Conservation (phyloP, 2,113 vertebrate genomes). For the Rhombomys opimus region DNA sequence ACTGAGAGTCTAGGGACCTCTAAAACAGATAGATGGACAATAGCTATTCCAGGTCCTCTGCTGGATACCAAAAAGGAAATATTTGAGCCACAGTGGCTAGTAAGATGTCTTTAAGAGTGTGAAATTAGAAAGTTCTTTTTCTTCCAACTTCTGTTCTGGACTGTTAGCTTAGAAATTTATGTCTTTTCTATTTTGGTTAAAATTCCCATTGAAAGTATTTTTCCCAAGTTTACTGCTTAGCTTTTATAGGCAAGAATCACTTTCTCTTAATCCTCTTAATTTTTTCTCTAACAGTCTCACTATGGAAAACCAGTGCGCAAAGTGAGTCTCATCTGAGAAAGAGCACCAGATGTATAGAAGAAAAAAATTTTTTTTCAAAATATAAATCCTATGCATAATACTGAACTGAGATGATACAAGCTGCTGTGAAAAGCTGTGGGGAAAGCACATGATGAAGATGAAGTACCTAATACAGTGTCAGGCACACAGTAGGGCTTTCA, state of each 20-base stretch:
- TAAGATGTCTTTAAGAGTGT: not conserved
- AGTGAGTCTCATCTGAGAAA: not conserved
- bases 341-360: not conserved
- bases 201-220: conserved; percentile 43
- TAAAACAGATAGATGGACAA: not conserved
- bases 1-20: not conserved
- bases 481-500: not conserved
- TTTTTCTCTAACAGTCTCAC: not conserved
- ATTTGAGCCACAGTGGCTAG: not conserved
- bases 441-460: not conserved
- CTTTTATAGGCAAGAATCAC: not conserved
- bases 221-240: not conserved
- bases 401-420: not conserved
- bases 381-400: not conserved
- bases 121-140: not conserved
- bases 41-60: not conserved
- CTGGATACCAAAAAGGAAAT: accelerated
- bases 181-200: not conserved
- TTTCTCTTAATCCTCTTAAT: not conserved
- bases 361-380: not conserved
- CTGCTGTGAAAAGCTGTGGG: not conserved
- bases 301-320: not conserved
- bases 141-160: conserved; percentile 33
- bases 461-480: not conserved
- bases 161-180: not conserved